Evolutionary conservation across 2,113 vertebrate species (phyloP), one percentile per base, ranked within the genome.

Genomic region (Anarrhichthys ocellatus): DNA sequence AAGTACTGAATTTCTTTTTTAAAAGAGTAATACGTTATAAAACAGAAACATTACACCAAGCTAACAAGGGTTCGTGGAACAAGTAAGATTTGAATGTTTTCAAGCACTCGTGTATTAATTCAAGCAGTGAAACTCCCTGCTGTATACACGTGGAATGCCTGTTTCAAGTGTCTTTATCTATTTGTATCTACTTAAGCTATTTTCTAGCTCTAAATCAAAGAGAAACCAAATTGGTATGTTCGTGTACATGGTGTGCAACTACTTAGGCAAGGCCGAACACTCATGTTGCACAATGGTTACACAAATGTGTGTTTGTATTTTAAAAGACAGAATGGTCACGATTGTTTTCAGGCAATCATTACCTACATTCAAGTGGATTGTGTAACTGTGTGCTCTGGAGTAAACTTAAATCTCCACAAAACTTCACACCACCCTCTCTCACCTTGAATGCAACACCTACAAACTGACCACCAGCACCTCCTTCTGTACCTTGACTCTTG

Each of bases 151-250:
- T 40, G 38, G 59, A 48, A 36, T 48, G 29, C 5, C 22, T 38
- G 52, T 64, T 75, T 52, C 42, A 52, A 50, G 1, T 61, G 69
- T 44, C 61, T 68, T 62, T 59, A 8, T 62, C 58, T 66, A 59
- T 73, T 44, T 78, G 56, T 32, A 29, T 65, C 29, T 40, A 42
- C 36, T 67, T 34, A 56, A 61, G 44, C 32, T 29, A 42, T 40
- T 71, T 71, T 79, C 17, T 63, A 22, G 68, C 59, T 54, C 34
- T 64, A 32, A 32, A 64, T 13, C 66, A 32, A 62, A 44, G 15
- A 50, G 76, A 50, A 56, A 18, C 24, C 59, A 73, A 34, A 42
- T 34, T 80, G 69, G 69, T 48, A 63, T 11, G 17, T 54, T 44
- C 1, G 22, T 29, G n/a, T 63, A 6, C 9, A 8, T 24, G 4